phyloP scores from a whole-genome alignment of 2,113 vertebrate genomes.

The Rhynchomys soricoides region DNA sequence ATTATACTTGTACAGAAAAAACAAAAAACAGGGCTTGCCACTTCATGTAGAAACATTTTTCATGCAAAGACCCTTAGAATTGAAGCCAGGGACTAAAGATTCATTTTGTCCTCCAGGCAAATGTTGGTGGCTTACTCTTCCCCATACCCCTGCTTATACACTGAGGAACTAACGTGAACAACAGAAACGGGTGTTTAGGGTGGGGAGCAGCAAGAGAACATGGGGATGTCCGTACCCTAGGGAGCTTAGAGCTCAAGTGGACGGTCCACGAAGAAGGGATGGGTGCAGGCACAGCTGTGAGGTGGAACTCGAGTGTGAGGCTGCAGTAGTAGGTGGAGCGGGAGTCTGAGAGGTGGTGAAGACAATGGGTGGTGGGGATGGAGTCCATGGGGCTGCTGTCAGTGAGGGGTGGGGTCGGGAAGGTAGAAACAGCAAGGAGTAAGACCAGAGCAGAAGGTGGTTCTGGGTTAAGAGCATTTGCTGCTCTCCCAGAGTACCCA shows the following conservation, averaged over 20 bases:
- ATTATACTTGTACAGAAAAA: not conserved
- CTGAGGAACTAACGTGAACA: not conserved
- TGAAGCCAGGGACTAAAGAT: not conserved
- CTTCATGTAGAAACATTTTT: not conserved
- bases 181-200: not conserved
- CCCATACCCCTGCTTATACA: not conserved
- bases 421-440: not conserved
- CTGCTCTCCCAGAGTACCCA: not conserved
- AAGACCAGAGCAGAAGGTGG: not conserved
- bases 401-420: not conserved
- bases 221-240: not conserved
- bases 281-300: not conserved
- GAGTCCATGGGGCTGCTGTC: not conserved
- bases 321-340: too few species aligned
- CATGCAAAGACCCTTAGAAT: not conserved
- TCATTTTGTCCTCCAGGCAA: not conserved
- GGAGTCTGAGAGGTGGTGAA: not conserved
- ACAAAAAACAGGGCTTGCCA: not conserved
- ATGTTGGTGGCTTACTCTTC: not conserved
- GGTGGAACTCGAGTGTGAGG: not conserved
- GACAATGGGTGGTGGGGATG: not conserved
- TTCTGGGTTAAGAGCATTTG: not conserved
- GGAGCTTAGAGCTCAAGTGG: not conserved
- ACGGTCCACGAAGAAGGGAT: not conserved
- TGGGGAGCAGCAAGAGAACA: not conserved